Base-by-base conservation (phyloP, 2,888 invertebrate genomes). In the Euplagia quadripunctaria region DNA sequence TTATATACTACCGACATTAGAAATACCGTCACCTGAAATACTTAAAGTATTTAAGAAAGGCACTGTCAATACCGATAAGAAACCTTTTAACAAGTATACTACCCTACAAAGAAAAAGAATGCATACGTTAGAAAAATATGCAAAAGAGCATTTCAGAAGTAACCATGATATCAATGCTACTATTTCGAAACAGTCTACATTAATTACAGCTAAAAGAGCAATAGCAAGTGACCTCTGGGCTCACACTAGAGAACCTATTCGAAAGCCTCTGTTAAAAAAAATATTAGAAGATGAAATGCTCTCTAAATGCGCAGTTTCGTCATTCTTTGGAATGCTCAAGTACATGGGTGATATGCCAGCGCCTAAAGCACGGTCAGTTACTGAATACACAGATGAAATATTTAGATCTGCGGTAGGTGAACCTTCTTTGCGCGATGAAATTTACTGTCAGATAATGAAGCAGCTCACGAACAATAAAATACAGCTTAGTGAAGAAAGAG, bases 391-490 rank as follows among this genome's bases (percentile, higher is more conserved):
- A 0, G 99, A 99, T 92, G 97, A 97, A 82, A 98, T 99, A 89
- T 99, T 99, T 92, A 97, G 97, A 86, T 96, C 97, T 2, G 97
- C 98, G 0, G 91, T 99, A 31, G 96, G 97, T 85, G 97, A 98
- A 85, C 97, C 98, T 81, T 92, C 97, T 64, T 94, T 99, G 67
- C 97, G 98, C 70, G 99, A 99, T 90, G 99, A 99, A 94, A 96
- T 98, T 49, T 99, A 98, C 88, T 99, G 99, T 89, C 99, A 99
- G 93, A 96, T 99, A 77, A 98, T 99, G 97, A 98, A 99, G 88
- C 99, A 99, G 91, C 93, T 99, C 78, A 99, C 98, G 0, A 98
- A 97, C 83, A 99, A 99, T 91, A 97, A 97, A 79, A 97, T 98
- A 88, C 96, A 97, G 71, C 93, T 97, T 70, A 99, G 99, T 88